A percentile compares a stretch with the other conserved stretches of the same genome.
phyloP scores from a whole-genome alignment of 2,888 invertebrate genomes.

The Cremastobaeus sp. region DNA sequence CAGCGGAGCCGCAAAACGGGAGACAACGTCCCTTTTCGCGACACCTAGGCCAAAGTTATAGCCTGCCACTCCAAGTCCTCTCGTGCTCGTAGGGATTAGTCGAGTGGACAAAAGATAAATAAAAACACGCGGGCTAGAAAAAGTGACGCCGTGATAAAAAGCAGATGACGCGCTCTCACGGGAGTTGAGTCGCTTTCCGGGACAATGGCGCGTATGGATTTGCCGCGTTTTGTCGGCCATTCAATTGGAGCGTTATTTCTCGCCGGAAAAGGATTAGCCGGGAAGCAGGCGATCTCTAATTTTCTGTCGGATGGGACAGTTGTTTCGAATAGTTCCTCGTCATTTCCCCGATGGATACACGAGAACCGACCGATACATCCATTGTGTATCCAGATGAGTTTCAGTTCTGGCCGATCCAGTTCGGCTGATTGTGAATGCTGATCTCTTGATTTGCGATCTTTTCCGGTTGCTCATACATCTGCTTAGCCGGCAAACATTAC shows the following conservation, averaged over 20 bases:
- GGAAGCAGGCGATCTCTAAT: too few species aligned
- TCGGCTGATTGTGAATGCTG: constrained; percentile 61
- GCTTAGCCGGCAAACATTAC: constrained; percentile 40
- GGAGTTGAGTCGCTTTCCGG: constrained; percentile 62
- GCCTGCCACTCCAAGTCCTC: constrained; percentile 66
- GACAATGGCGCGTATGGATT: constrained; percentile 36
- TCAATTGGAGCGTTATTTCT: too few species aligned
- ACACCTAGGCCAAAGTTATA: constrained; percentile 65
- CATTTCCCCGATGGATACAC: constrained; percentile 64
- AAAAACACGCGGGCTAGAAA: constrained; percentile 68
- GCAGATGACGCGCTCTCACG: constrained; percentile 66
- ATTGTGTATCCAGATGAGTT: constrained; percentile 61
- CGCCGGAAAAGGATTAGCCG: too few species aligned
- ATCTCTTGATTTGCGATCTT: constrained; percentile 71
- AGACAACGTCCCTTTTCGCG: constrained; percentile 67
- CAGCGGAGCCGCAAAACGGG: constrained; percentile 71
- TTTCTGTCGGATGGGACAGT: too few species aligned
- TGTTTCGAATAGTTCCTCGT: constrained; percentile 66
- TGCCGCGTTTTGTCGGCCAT: too few species aligned
- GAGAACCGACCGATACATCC: constrained; percentile 58
- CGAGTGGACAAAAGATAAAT: constrained; percentile 71
- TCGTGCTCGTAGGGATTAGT: constrained; percentile 61
- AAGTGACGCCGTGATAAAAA: constrained; percentile 66
- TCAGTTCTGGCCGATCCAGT: constrained; percentile 33
- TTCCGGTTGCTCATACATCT: constrained; percentile 53